Base-by-base conservation (phyloP, 2,113 vertebrate species). In the Upupa epops region DNA sequence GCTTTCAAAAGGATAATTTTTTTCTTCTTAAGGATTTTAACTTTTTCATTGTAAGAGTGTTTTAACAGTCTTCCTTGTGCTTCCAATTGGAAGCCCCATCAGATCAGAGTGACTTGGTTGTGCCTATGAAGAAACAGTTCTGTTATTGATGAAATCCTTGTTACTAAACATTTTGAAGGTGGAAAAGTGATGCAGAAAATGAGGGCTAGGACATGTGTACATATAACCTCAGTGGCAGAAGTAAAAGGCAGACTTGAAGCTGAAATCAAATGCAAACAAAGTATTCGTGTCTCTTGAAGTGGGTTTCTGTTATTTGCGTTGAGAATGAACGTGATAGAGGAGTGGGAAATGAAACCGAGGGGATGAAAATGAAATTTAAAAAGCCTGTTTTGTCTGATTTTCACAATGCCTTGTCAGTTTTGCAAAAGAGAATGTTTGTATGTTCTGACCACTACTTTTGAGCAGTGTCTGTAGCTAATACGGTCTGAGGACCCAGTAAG, bases 61-160 rank as follows among this genome's bases (percentile, higher is more conserved):
- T 51, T 11, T 15, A 8, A 42, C 40, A 42, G 40, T 13, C 1
- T 13, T 11, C 22, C 13, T 7, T 2, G 0, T 59, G 21, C 24
- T 61, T 76, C 21, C 17, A 60, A 68, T 87, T 8, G 71, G 71
- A 84, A 70, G 2, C 3, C 20, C 63, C 13, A 48, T 63, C 19
- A 19, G 66, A 25, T 64, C 11, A 63, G 40, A 42, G 40, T 42
- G 58, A 64, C n/a, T 55, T 64, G 28, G 25, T 75, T 89, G 31
- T 71, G 17, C 15, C 9, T 29, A 14, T 40, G 31, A 72, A 68
- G 28, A 40, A 58, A 22, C 49, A 42, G 31, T 59, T 71, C 4
- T 74, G 7, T 60, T 31, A 25, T 31, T 79, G 17, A 28, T 69
- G 55, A 72, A 83, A 69, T 6, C 8, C 10, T 64, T 81, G 29